Evolutionary conservation across 2,797 vertebrate species (phyloP), one percentile per base, ranked within the genome.

Genomic region (Pristis pectinata): DNA sequence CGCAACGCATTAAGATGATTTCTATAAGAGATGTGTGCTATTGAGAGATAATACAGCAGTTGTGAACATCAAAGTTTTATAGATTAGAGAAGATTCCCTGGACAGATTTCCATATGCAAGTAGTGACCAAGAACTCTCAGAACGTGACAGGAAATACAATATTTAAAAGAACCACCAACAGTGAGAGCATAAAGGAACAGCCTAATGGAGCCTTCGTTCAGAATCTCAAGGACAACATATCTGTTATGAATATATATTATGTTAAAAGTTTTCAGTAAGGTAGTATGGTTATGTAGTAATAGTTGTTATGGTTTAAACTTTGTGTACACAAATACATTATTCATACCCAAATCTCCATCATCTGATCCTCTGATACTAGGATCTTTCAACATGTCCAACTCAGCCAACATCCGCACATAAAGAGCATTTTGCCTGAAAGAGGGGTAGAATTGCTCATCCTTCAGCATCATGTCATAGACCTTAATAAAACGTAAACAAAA

Each of bases 311-410:
- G 30, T n/a, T 87, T 56, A 85, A 85, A 56, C 82, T 44, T 56
- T 30, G 64, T 64, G 17, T 67, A 4, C 34, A 95, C 53, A 6
- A 59, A 64, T 15, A 34, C 41, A 22, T 93, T 64, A 19, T 77
- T 70, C 41, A 97, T 96, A 98, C 98, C 98, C 96, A 97, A 98
- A 53, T 99, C 99, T 0, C 99, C 99, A 37, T 99, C 99, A 82
- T 99, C 99, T 5, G 99, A 99, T 49, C 99, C 99, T 95, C 98
- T 97, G 96, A 98, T 99, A 97, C 99, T 99, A 1, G 99, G 99
- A 96, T 99, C 99, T 96, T 99, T 99, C 95, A 99, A 96, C 99
- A 99, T 99, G 96, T 99, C 99, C 95, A 99, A 96, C 96, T 99
- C 99, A 7, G 99, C 99, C 56, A 99, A 97, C 99, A 99, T 99